These are phyloP conservation scores for Myotis davidii DNA, from an alignment of 2,113 vertebrate genomes.

Conservation along the genomic window DNA sequence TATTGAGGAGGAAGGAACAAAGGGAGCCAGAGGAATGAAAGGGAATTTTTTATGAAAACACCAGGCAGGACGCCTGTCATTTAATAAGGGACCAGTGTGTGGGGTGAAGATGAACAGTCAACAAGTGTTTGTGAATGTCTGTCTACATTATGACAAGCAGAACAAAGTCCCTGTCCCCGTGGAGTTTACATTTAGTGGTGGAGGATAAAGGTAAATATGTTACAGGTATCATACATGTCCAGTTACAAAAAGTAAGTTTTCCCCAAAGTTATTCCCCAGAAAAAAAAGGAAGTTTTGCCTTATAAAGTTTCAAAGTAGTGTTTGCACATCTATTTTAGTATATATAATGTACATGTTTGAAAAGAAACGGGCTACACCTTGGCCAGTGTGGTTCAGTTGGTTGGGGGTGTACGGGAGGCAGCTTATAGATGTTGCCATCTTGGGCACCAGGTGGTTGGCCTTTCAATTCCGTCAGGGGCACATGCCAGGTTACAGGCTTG, in stretches of 20 bases:
- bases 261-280: not conserved
- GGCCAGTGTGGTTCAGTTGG: no score
- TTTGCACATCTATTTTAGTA: not conserved
- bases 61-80: not conserved
- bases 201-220: not conserved
- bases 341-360: not conserved
- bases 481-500: no score
- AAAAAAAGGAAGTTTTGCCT: not conserved
- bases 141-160: not conserved
- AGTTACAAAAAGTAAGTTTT: not conserved
- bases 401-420: no score
- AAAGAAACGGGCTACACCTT: not conserved
- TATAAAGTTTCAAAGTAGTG: not conserved
- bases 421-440: no score
- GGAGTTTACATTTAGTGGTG: not conserved
- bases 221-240: not conserved
- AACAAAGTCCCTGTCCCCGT: not conserved
- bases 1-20: not conserved
- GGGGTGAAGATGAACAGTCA: not conserved
- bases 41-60: not conserved
- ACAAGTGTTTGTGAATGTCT: not conserved
- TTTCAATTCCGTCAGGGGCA: no score
- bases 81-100: not conserved
- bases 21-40: not conserved
- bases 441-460: no score